Evolutionary conservation across 2,888 invertebrate genomes (phyloP), one percentile per base, ranked within the genome.

Genomic region (Cephus nigrinus): DNA sequence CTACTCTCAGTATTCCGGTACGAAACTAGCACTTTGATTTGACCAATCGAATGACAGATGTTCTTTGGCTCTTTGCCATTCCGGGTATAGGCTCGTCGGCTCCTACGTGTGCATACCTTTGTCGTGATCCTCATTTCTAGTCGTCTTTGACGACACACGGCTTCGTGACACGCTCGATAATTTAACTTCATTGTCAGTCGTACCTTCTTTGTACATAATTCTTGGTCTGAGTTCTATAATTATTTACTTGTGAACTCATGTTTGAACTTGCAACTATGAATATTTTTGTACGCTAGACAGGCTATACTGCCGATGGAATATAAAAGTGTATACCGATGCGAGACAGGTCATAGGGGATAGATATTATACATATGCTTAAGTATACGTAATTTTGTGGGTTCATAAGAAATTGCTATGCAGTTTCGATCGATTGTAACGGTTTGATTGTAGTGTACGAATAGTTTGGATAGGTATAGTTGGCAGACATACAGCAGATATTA

Each of bases 1-100:
- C 73, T 83, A 80, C 40, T 83, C 84, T 73, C 82, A 82, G 76
- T 83, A 83, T 80, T 86, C 85, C 81, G 86, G 86, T 87, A 86
- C 82, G 82, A 79, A 69, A 55, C 55, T 55, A 55, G 55, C 55
- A 55, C 55, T 55, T 55, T 55, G 55, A 55, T 55, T 55, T 55
- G 55, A 55, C 55, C 55, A 55, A 55, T 55, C 55, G 55, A 55
- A 55, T 55, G 55, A 55, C 23, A 55, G 55, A 55, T 55, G 55
- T 23, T 55, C 55, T 55, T 55, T 55, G 55, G 55, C 55, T 55
- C 55, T 9, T 55, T 55, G 55, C 55, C 55, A 55, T 55, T 55
- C 55, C 23, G 23, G 23, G 55, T 55, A 23, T 55, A 55, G 55
- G 55, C 55, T 55, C 23, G 55, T 55, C 55, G 23, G 23, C 55